Conservation (phyloP, 2,797 vertebrate species). For the Parauchenoglanis ngamensis region DNA sequence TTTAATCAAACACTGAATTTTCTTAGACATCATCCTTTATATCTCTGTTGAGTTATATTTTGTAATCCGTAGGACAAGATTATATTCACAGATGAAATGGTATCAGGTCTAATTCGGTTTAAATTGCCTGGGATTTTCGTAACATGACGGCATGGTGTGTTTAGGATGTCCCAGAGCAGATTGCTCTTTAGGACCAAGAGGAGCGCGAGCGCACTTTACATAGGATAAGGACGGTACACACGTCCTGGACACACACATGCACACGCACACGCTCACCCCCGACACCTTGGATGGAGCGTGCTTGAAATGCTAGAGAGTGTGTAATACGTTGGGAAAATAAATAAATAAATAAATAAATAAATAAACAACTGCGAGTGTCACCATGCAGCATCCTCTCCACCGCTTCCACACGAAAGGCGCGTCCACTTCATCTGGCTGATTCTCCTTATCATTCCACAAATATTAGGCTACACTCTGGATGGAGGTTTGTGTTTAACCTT, state of each 20-base stretch:
- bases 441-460: neutral
- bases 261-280: neutral
- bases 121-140: neutral
- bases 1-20: neutral
- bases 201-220: slow-evolving; percentile 23
- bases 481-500: slow-evolving; percentile 28
- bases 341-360: neutral
- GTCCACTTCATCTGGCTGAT: neutral
- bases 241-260: slow-evolving; percentile 20
- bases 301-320: slow-evolving; percentile 2
- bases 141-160: neutral
- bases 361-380: slow-evolving; percentile 1
- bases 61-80: neutral
- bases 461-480: slow-evolving; percentile 21
- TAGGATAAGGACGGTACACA: slow-evolving; percentile 26
- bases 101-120: neutral
- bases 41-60: neutral
- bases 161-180: slow-evolving; percentile 7
- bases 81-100: neutral
- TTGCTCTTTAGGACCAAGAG: slow-evolving; percentile 58
- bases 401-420: slow-evolving; percentile 32
- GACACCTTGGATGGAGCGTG: slow-evolving; percentile 4
- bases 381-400: slow-evolving; percentile 44
- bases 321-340: neutral
- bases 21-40: neutral